Base-by-base conservation (phyloP, 2,113 vertebrate genomes). In the Brachyhypopomus occidentalis region DNA sequence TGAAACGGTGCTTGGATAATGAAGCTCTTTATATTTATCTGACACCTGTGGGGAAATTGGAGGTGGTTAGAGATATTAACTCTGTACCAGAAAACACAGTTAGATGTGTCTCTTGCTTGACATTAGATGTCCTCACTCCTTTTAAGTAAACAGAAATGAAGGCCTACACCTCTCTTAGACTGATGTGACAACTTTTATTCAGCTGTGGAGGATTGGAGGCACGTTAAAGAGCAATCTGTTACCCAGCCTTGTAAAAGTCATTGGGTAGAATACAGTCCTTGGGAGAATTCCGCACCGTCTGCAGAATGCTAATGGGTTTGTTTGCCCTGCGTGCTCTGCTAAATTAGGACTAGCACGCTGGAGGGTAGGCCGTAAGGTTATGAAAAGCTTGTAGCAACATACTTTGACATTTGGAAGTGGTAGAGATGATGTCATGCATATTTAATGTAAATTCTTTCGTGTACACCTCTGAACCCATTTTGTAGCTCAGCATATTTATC, bases 271-370 rank as follows among this genome's bases (percentile, higher is more conserved):
- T 17, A 14, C n/a, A 17, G 8, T 73, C 45, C 38, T 17, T 20
- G 60, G n/a, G 52, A 58, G 52, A 6, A 52, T 60, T 73, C 69
- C 20, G 36, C 38, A 59, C 55, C 71, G 70, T 75, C 19, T 36
- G 25, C 22, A 75, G 82, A 86, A 86, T 86, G 78, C 72, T 66
- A 83, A 78, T 72, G 58, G 55, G 38, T 74, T 83, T n/a, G 55
- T 83, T 83, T 83, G 64, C 56, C 34, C 23, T 9, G 64, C 59
- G 5, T 70, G 72, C 56, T 48, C 41, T 34, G 78, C 75, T 83
- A 81, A 83, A 81, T 85, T 55, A 73, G 70, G 70, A 75, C 48
- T 58, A 41, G 19, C 74, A 60, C 70, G 70, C 27, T 60, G 71
- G 55, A 71, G 17, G 41, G 38, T 72, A 63, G 75, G 69, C 52